phyloP scores from a whole-genome alignment of 2,797 vertebrate species.

The Choloepus didactylus region DNA sequence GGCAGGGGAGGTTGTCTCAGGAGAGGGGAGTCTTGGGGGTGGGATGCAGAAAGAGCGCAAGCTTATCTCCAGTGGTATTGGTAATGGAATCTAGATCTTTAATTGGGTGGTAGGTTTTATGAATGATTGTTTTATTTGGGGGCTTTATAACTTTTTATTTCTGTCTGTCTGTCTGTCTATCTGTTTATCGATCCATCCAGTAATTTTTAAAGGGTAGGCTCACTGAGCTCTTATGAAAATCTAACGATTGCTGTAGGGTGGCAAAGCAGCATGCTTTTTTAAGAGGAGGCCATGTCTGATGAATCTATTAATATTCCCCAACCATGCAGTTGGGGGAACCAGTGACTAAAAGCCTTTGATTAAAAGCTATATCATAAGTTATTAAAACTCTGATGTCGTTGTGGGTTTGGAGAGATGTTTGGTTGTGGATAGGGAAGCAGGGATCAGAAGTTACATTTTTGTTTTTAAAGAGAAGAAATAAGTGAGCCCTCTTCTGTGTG shows the following conservation, averaged over 20 bases:
- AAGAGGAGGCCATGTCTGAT: background rate
- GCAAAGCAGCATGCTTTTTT: background rate
- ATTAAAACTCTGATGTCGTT: background rate
- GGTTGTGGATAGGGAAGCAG: background rate
- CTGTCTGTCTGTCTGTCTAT: too few relatives aligned
- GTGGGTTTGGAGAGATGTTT: background rate
- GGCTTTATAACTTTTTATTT: background rate
- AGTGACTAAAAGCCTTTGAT: background rate
- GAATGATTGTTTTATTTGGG: background rate
- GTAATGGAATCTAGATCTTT: background rate
- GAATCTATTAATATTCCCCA: background rate
- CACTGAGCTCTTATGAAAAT: background rate
- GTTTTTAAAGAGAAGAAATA: background rate
- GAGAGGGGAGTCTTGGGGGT: background rate
- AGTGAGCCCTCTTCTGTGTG: background rate
- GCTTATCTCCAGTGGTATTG: background rate
- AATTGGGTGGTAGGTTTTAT: background rate
- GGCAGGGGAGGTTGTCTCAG: background rate
- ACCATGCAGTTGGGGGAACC: background rate
- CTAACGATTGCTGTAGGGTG: background rate
- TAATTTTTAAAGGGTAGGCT: background rate
- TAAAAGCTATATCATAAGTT: background rate
- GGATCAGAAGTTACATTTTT: background rate
- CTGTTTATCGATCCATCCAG: background rate
- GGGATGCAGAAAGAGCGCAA: background rate